These are phyloP conservation scores for Rhimphoctona megacephalus DNA, from an alignment of 2,888 invertebrate species.

Conservation along the genomic window DNA sequence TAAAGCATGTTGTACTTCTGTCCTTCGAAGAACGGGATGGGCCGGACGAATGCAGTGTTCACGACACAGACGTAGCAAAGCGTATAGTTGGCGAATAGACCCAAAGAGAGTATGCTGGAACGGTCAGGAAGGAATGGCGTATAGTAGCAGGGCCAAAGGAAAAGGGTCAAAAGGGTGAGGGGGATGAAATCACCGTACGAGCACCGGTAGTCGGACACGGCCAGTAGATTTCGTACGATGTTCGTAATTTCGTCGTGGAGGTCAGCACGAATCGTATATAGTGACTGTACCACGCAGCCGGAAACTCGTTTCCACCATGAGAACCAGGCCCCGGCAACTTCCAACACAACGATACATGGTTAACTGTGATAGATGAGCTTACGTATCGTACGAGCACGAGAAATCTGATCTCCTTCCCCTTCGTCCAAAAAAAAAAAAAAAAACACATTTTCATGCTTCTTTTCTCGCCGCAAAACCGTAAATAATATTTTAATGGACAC, in stretches of 20 bases:
- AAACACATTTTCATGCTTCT: not conserved
- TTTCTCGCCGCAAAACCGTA: conserved; percentile 1
- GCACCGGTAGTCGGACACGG: conserved; percentile 63
- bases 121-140: conserved; percentile 26
- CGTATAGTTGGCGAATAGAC: not conserved
- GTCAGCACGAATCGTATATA: conserved; percentile 20
- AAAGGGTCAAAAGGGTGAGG: not conserved
- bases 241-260: conserved; percentile 66
- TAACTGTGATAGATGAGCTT: conserved; percentile 44
- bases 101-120: not conserved
- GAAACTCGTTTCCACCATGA: conserved; percentile 57
- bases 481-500: conserved; percentile 10
- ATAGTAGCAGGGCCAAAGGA: not conserved
- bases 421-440: no score
- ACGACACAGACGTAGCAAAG: conserved; percentile 41
- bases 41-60: conserved; percentile 34
- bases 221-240: conserved; percentile 66
- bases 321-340: conserved; percentile 22
- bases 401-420: conserved; percentile 13
- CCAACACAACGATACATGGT: conserved; percentile 9
- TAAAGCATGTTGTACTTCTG: conserved; percentile 44
- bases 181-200: conserved; percentile 51
- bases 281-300: conserved; percentile 40
- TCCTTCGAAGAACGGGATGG: conserved; percentile 29
- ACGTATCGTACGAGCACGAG: conserved; percentile 24